phyloP scores from a whole-genome alignment of 2,888 invertebrate species.

The Rhorus exstirpatorius region DNA sequence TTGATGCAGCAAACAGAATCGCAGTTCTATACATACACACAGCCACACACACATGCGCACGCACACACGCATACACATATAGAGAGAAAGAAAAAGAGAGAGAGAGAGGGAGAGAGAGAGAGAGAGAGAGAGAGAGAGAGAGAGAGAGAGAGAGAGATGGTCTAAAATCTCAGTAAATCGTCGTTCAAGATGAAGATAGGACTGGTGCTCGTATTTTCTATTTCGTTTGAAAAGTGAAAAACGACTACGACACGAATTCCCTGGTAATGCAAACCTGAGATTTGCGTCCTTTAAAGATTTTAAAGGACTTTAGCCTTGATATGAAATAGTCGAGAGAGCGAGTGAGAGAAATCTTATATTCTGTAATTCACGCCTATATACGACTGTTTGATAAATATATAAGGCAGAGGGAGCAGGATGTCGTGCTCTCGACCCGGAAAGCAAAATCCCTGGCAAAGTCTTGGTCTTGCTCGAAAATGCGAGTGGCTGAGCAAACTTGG shows the following conservation, averaged over 20 bases:
- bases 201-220: constrained; percentile 10
- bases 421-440: constrained; percentile 59
- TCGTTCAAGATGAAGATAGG: constrained; percentile 28
- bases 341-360: constrained; percentile 85
- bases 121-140: too few species aligned
- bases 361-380: not conserved
- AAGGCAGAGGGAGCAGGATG: constrained; percentile 85
- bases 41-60: not conserved
- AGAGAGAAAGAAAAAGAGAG: too few species aligned
- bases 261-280: constrained; percentile 35
- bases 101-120: too few species aligned
- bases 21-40: not conserved
- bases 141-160: too few species aligned
- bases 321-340: not conserved
- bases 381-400: constrained; percentile 18
- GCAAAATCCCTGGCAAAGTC: constrained; percentile 59
- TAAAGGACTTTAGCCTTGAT: constrained; percentile 16
- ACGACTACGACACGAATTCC: constrained; percentile 1
- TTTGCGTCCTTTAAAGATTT: constrained; percentile 24
- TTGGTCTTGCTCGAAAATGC: constrained; percentile 54
- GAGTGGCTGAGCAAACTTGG: constrained; percentile 73
- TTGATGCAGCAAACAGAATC: constrained; percentile 20
- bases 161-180: constrained; percentile 34
- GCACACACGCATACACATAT: not conserved
- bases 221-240: constrained; percentile 32